Conservation (phyloP, 2,113 vertebrate genomes). For the Danionella cerebrum region DNA sequence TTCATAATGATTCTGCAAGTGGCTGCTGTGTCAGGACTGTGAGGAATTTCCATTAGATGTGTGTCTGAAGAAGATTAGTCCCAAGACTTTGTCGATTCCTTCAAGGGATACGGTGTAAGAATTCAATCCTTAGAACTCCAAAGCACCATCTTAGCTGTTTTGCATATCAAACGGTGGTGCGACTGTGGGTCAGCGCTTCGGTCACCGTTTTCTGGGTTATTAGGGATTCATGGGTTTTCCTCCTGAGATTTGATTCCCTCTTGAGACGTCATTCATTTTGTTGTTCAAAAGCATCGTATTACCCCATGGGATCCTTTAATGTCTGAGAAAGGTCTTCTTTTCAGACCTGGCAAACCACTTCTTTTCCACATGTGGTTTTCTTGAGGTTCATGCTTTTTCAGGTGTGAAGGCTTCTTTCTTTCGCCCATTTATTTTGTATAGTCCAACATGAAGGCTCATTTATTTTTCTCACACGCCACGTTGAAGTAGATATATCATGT, state of each 20-base stretch:
- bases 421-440: background rate
- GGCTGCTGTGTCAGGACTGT: background rate
- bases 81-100: background rate
- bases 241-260: background rate
- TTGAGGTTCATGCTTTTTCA: background rate
- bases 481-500: background rate
- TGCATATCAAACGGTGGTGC: constrained; percentile 1
- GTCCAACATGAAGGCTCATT: background rate
- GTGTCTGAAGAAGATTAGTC: background rate
- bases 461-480: background rate
- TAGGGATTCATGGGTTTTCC: background rate
- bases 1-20: constrained; percentile 4
- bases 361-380: constrained; percentile 16
- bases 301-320: background rate
- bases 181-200: background rate
- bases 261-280: background rate
- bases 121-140: background rate
- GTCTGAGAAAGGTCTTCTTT: background rate
- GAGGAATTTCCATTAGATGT: background rate
- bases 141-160: background rate
- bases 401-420: background rate
- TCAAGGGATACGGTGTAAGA: background rate
- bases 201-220: background rate
- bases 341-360: background rate
- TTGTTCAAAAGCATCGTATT: background rate